These are phyloP conservation scores for Agonopterix alstromeriana DNA, from an alignment of 2,888 invertebrate species.

Conservation along the genomic window DNA sequence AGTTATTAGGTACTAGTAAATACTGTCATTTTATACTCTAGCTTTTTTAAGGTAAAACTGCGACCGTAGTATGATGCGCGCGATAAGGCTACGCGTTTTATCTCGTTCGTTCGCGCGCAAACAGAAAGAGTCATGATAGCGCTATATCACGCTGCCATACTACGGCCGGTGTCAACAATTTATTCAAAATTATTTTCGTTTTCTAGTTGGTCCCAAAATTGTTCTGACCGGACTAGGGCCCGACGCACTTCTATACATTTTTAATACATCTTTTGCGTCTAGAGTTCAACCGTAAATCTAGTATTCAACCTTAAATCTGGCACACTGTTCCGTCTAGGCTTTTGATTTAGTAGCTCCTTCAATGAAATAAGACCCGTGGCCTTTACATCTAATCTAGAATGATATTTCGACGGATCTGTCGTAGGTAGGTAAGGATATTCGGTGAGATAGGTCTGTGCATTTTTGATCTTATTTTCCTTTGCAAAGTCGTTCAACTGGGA, in stretches of 20 bases:
- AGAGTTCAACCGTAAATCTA: slow-evolving; percentile 53
- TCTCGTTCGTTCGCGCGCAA: no score
- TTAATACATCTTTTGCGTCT: slow-evolving; percentile 7
- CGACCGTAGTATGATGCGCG: no score
- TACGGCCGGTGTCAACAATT: background rate
- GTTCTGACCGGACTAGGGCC: no score
- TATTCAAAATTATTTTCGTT: background rate
- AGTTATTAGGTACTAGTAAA: slow-evolving; percentile 39
- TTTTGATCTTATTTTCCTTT: slow-evolving; percentile 46
- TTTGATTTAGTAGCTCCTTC: slow-evolving; percentile 45
- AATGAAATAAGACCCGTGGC: slow-evolving; percentile 66
- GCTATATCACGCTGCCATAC: no score
- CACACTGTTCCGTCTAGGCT: slow-evolving; percentile 62
- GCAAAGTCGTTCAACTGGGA: slow-evolving; percentile 51
- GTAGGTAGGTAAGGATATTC: slow-evolving; percentile 71
- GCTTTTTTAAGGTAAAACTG: no score
- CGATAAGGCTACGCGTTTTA: no score
- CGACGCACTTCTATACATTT: no score
- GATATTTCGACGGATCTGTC: slow-evolving; percentile 66
- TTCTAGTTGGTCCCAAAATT: no score
- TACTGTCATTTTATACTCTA: slow-evolving; percentile 30
- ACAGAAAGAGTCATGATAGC: no score
- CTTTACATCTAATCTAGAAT: slow-evolving; percentile 58
- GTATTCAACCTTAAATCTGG: slow-evolving; percentile 63
- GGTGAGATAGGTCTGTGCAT: slow-evolving; percentile 62